Conservation (phyloP, 35 echinoderm and acorn worm species). For the Ptychodera flava region DNA sequence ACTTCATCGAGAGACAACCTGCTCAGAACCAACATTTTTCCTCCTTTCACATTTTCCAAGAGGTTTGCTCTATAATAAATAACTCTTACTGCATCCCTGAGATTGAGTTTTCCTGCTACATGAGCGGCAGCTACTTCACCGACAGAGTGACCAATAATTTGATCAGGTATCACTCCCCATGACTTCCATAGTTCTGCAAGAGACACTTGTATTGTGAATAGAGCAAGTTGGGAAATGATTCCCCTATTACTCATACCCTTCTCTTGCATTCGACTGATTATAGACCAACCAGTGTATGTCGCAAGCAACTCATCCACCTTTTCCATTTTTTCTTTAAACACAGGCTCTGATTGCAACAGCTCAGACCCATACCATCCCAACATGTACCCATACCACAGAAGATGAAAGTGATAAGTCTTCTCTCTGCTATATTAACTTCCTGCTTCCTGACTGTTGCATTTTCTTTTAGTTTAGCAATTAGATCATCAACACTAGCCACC, state of each 20-base stretch:
- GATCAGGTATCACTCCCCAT: conserved; percentile 21
- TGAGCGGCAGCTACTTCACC: conserved; percentile 66
- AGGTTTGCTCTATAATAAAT: conserved; percentile 40
- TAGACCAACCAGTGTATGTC: background rate
- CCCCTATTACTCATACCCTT: background rate
- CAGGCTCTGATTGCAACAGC: conserved; percentile 19
- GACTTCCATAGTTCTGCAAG: conserved; percentile 36
- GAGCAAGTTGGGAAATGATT: conserved; percentile 39
- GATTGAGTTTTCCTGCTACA: conserved; percentile 36
- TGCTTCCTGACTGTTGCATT: background rate
- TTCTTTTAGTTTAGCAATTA: background rate
- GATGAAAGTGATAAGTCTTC: conserved; percentile 33
- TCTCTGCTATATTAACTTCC: background rate
- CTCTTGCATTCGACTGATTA: background rate
- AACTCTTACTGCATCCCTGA: conserved; percentile 33
- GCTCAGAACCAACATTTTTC: conserved; percentile 55
- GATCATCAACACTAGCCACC: background rate
- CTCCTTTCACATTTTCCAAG: conserved; percentile 33
- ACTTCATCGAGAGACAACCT: background rate
- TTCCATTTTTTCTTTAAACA: conserved; percentile 32
- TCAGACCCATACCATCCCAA: conserved; percentile 66
- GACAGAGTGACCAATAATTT: conserved; percentile 58
- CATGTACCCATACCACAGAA: conserved; percentile 79
- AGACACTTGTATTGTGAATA: conserved; percentile 51
- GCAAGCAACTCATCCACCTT: conserved; percentile 3